Percentiles rank a stretch among this genome's conserved stretches.
Evolutionary conservation across 2,888 invertebrate genomes (phyloP).

Genomic region (Ormyrus rosae): DNA sequence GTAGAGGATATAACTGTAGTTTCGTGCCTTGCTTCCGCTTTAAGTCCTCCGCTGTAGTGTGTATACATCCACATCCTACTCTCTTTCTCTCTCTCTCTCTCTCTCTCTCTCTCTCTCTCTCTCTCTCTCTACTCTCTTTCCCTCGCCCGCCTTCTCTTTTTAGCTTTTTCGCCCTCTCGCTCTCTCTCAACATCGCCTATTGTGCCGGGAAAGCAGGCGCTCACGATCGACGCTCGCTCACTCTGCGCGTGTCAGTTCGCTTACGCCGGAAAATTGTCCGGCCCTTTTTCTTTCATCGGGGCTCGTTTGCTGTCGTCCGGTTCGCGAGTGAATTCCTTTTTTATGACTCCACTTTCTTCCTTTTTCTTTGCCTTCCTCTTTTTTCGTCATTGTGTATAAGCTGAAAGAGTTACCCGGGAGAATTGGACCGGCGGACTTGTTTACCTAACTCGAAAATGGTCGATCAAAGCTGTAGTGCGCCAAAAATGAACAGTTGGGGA

Average conservation of each 20-base stretch:
- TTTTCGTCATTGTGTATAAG: too few relatives aligned
- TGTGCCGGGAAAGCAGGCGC: too few relatives aligned
- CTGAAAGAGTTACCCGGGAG: too few relatives aligned
- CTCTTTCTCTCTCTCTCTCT: neutral
- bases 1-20: too few relatives aligned
- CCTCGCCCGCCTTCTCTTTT: too few relatives aligned
- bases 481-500: too few relatives aligned
- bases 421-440: too few relatives aligned
- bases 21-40: neutral
- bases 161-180: too few relatives aligned
- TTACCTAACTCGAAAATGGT: too few relatives aligned
- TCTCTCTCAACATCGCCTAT: neutral
- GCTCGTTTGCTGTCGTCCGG: conserved; percentile 4
- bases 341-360: neutral
- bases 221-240: too few relatives aligned
- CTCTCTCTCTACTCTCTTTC: neutral
- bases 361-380: too few relatives aligned
- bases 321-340: neutral
- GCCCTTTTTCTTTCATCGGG: neutral
- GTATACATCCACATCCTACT: neutral
- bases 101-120: neutral
- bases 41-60: neutral
- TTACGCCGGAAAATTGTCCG: conserved; percentile 19
- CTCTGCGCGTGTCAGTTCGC: conserved; percentile 13
- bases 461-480: too few relatives aligned